Percentiles rank a stretch among this genome's conserved stretches.
Evolutionary conservation across 92 coral and sea anemone species (phyloP).

Genomic region (Scolanthus callimorphus): DNA sequence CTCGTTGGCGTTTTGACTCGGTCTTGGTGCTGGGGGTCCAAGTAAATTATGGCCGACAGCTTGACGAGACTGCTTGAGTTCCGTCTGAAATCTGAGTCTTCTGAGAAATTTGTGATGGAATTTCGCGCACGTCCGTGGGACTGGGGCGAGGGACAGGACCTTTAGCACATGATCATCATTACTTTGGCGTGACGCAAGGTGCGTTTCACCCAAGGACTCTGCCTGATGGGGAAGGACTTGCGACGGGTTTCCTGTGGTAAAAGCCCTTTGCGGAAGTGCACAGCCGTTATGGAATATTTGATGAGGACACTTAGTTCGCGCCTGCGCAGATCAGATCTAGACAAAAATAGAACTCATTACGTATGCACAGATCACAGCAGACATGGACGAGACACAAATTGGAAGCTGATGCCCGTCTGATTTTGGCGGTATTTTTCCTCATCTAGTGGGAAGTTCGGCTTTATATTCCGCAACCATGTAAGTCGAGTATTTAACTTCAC

Average conservation of each 20-base stretch:
- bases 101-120: neutral
- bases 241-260: conserved; percentile 2
- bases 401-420: too few relatives aligned
- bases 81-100: neutral
- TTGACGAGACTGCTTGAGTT: neutral
- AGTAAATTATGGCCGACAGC: neutral
- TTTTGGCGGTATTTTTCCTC: too few relatives aligned
- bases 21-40: neutral
- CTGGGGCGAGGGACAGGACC: conserved; percentile 19
- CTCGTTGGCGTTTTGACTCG: neutral
- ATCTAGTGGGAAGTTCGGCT: too few relatives aligned
- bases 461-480: too few relatives aligned
- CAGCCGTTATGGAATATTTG: too few relatives aligned
- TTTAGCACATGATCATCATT: neutral
- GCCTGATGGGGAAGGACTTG: neutral
- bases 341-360: too few relatives aligned
- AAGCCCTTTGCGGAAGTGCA: conserved; percentile 3
- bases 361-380: too few relatives aligned
- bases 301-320: too few relatives aligned
- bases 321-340: too few relatives aligned
- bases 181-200: neutral
- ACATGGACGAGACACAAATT: too few relatives aligned
- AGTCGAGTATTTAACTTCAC: too few relatives aligned
- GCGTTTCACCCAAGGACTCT: neutral
- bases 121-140: conserved; percentile 13